A percentile compares a stretch with the other conserved stretches of the same genome.
These are phyloP conservation scores for Forbesichthys agassizii DNA, from an alignment of 2,113 vertebrate species.

Conservation along the genomic window DNA sequence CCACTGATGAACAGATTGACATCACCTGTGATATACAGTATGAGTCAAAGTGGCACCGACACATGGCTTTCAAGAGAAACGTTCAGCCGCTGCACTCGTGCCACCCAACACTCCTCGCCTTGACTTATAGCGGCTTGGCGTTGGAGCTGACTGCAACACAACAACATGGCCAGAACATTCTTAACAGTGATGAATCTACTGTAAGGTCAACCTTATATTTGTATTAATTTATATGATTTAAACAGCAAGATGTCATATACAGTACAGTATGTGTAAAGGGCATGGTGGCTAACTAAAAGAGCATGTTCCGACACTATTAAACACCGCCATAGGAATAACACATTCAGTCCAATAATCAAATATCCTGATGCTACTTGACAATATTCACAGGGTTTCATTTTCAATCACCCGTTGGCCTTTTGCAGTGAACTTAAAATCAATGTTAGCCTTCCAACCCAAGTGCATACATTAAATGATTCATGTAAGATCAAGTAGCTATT, in stretches of 20 bases:
- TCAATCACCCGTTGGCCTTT: conserved; percentile 73
- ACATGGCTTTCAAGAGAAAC: conserved; percentile 47
- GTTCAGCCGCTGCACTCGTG: conserved; percentile 43
- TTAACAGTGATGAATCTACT: conserved; percentile 20
- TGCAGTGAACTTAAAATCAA: conserved; percentile 69
- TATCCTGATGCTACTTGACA: conserved; percentile 38
- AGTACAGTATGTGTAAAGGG: conserved; percentile 63
- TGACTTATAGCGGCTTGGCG: not conserved
- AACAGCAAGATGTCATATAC: conserved; percentile 51
- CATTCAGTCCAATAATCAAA: conserved; percentile 41
- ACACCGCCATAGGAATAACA: conserved; percentile 31
- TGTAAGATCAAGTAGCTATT: conserved; percentile 62
- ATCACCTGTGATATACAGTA: conserved; percentile 58
- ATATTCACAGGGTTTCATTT: conserved; percentile 61
- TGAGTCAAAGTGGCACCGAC: conserved; percentile 50
- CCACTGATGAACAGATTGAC: conserved; percentile 69
- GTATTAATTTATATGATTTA: conserved; percentile 34
- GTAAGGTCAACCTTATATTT: conserved; percentile 1
- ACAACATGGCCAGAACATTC: conserved; percentile 2
- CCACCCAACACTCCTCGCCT: conserved; percentile 22
- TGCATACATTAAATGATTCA: conserved; percentile 74
- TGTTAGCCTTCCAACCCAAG: conserved; percentile 70
- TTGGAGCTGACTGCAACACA: too few relatives aligned
- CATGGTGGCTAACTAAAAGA: conserved; percentile 50
- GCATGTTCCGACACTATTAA: conserved; percentile 66